Conservation (phyloP, 2,888 invertebrate species). For the Mystacides longicornis region DNA sequence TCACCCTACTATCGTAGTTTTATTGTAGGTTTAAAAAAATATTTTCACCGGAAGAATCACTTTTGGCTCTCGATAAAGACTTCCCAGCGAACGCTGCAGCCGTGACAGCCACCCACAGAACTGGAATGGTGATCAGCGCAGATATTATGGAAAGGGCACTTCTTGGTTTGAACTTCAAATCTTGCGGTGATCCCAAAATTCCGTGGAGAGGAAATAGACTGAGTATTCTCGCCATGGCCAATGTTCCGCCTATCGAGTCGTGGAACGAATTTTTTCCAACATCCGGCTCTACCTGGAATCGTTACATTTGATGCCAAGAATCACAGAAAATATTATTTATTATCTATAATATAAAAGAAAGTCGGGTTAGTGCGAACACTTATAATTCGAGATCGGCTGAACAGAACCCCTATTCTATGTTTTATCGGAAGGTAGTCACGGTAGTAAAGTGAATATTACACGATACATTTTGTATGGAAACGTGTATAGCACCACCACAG, state of each 20-base stretch:
- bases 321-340: no score
- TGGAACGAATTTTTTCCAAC: constrained; percentile 13
- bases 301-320: no score
- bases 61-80: constrained; percentile 6
- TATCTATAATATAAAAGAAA: no score
- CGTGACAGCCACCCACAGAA: constrained; percentile 14
- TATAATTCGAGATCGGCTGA: no score
- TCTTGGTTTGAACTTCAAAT: constrained; percentile 1
- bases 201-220: constrained; percentile 21
- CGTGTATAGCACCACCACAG: no score
- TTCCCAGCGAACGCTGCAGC: constrained; percentile 10
- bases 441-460: no score
- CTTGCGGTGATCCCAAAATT: constrained; percentile 2
- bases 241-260: constrained; percentile 13
- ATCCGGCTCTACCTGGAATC: no score
- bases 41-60: constrained; percentile 14
- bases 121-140: constrained; percentile 14
- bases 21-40: neutral
- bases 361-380: no score
- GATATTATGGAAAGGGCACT: constrained; percentile 15
- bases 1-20: no score
- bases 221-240: constrained; percentile 15
- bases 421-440: no score
- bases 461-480: no score
- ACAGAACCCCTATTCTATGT: no score